Base-by-base conservation (phyloP, 2,888 invertebrate genomes). In the Diachrysia chrysitis region DNA sequence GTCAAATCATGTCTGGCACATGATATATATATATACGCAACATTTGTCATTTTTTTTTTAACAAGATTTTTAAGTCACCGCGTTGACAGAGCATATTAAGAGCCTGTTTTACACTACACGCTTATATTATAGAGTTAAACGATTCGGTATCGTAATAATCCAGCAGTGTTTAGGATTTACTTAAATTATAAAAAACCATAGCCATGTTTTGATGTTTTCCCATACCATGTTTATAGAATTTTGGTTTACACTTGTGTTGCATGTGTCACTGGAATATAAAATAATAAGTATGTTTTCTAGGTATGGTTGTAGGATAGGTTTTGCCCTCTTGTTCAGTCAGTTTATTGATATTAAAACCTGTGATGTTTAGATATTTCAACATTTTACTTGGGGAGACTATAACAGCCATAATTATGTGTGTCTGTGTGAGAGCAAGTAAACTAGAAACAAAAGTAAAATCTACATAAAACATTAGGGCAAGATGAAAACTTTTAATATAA, bases 401-500 rank as follows among this genome's bases (percentile, higher is more conserved):
- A 67, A 57, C 55, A 56, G 58, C 42, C 57, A 46, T 53, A 53
- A 14, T 54, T 46, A 3, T 66, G 59, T 66, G 78, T 76, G 68
- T 76, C 37, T 71, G 55, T 73, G 71, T 69, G 61, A 62, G 71
- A 70, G 66, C 76, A 68, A 60, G 58, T 64, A 56, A 58, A 42
- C 25, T 62, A 68, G 37, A 37, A 37, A 60, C 46, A 63, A 75
- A 63, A 69, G 61, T n/a, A 69, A 70, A 72, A 76, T 55, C 48
- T 64, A 71, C 21, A 71, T 51, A 61, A 69, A 69, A 23, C 66
- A 66, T 63, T 68, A 87, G 90, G 91, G 87, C 87, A 85, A 87
- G 85, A 92, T 89, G 90, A 90, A 93, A 94, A 92, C 89, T 90
- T 91, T 85, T 81, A 65, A 87, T 89, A 89, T 89, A 92, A 90